These are phyloP conservation scores for Ammodytes dubius DNA, from an alignment of 2,113 vertebrate genomes.

Conservation along the genomic window DNA sequence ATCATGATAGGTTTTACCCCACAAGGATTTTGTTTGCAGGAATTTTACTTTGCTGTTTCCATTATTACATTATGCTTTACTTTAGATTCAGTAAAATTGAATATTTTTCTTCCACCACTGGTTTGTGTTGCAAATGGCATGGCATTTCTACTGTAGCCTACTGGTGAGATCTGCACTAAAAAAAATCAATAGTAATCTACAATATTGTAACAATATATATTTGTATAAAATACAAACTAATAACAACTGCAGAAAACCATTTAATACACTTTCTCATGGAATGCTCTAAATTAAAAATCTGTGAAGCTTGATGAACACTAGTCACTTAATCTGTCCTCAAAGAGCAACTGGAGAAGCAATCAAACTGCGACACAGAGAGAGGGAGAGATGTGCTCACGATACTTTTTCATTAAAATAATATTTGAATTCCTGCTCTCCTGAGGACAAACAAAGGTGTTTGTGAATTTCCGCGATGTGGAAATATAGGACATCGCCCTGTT, in stretches of 20 bases:
- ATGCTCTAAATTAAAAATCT: neutral
- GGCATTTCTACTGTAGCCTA: too few relatives aligned
- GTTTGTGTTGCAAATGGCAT: too few relatives aligned
- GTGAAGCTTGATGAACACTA: neutral
- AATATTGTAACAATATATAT: too few relatives aligned
- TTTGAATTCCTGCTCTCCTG: neutral
- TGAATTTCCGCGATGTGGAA: conserved; percentile 60
- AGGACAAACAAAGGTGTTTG: conserved; percentile 18
- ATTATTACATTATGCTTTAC: neutral
- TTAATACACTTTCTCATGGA: neutral
- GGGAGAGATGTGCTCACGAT: neutral
- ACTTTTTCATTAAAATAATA: neutral
- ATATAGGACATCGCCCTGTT: conserved; percentile 5
- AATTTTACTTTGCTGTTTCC: neutral
- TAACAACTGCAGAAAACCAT: neutral
- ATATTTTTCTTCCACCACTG: neutral
- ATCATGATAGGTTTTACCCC: too few relatives aligned
- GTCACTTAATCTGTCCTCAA: neutral
- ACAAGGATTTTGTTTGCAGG: neutral
- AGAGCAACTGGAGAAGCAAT: neutral
- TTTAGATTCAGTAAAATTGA: neutral
- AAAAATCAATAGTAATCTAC: neutral
- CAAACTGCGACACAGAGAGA: too few relatives aligned
- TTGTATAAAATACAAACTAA: too few relatives aligned
- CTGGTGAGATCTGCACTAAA: neutral